Evolutionary conservation across 2,113 vertebrate species (phyloP), one percentile per base, ranked within the genome.

Genomic region (Cathartes aura): DNA sequence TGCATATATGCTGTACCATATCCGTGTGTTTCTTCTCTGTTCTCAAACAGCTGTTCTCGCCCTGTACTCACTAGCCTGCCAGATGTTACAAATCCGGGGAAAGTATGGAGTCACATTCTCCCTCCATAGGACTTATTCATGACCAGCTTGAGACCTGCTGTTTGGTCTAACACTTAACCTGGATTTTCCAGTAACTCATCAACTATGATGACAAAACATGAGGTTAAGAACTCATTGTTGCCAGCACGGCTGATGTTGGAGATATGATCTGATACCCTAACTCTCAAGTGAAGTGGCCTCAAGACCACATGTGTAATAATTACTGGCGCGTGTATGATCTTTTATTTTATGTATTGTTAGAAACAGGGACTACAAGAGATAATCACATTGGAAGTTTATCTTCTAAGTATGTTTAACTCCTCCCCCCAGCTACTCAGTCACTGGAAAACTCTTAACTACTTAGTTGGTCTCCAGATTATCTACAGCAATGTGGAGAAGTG

Each of bases 141-240:
- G 81, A 56, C 76, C 87, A 94, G 75, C 75, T 91, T 94, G 91
- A 93, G 89, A 89, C 67, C 38, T 83, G 63, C 91, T 94, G 71
- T 89, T 96, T 87, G 70, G 50, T 92, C 94, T 92, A 74, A 68
- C 82, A 43, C 79, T 95, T 96, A 94, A 95, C 85, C 84, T 96
- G 76, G 64, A 70, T 91, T 95, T 96, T 94, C 58, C 79, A 50
- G 82, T 94, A 88, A 93, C 73, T 85, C 80, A 70, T 95, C 79
- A 83, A 55, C 59, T 81, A 30, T 38, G 42, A 66, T 82, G 92
- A 92, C 71, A 94, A 86, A 95, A 66, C 36, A 17, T 15, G 45
- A 92, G 47, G 62, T 63, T 67, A 81, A 82, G 76, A 78, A 55
- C 36, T 76, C 32, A 4, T 50, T 80, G 66, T 80, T 96, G 48